Evolutionary conservation across 1,140 invertebrate species (phyloP).

Genomic region (Bursaphelenchus mucronatus): DNA sequence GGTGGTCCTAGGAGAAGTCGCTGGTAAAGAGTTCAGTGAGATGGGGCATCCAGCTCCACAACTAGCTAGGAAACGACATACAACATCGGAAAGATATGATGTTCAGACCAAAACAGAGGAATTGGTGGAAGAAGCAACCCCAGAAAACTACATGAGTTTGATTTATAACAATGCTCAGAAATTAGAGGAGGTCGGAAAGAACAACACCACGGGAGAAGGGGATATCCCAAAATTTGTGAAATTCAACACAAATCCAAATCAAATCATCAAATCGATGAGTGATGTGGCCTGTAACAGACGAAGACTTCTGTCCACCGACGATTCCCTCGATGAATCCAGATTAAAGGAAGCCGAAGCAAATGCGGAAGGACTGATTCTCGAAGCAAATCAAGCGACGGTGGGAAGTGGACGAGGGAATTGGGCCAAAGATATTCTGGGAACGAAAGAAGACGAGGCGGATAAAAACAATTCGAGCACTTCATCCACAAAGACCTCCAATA

Average conservation of each 20-base stretch:
- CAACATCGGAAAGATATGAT: constrained; percentile 23
- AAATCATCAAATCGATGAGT: constrained; percentile 50
- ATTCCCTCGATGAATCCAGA: not conserved
- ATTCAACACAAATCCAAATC: constrained; percentile 3
- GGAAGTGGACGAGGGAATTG: constrained; percentile 55
- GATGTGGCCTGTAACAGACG: constrained; percentile 42
- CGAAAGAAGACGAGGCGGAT: constrained; percentile 32
- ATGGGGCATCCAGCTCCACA: constrained; percentile 17
- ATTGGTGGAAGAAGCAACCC: too few relatives aligned
- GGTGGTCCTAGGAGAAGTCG: constrained; percentile 52
- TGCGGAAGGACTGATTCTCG: constrained; percentile 11
- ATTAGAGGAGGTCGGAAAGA: constrained; percentile 25
- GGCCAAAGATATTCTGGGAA: constrained; percentile 52
- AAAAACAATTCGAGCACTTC: constrained; percentile 25
- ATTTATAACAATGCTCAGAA: not conserved
- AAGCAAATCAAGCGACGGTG: constrained; percentile 53
- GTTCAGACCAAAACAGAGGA: too few relatives aligned
- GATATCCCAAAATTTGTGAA: constrained; percentile 7
- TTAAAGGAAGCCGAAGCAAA: not conserved
- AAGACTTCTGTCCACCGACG: constrained; percentile 8
- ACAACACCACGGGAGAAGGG: not conserved
- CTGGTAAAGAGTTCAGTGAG: constrained; percentile 46
- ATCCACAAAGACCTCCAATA: constrained; percentile 12
- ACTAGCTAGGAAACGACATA: constrained; percentile 27
- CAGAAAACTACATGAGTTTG: constrained; percentile 4